Percentiles rank a stretch among this genome's conserved stretches.
These are phyloP conservation scores for Asteroscopus sphinx DNA, from an alignment of 2,888 invertebrate species.

Conservation along the genomic window DNA sequence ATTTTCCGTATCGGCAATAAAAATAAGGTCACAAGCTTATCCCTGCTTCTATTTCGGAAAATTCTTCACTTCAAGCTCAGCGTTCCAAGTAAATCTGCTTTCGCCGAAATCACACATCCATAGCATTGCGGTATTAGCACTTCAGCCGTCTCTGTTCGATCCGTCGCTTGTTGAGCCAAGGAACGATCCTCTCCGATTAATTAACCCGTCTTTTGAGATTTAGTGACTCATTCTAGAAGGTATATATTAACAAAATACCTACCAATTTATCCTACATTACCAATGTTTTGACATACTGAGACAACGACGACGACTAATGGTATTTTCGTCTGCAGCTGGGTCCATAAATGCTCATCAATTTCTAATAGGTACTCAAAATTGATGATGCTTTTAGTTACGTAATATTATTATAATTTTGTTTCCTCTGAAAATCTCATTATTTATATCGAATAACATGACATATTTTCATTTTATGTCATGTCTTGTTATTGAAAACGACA, in stretches of 20 bases:
- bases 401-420: background rate
- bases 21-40: too few relatives aligned
- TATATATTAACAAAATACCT: constrained; percentile 11
- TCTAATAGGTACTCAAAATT: constrained; percentile 15
- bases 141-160: constrained; percentile 39
- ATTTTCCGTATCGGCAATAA: too few relatives aligned
- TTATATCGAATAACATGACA: background rate
- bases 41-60: background rate
- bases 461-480: background rate
- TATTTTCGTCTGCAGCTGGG: constrained; percentile 8
- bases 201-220: constrained; percentile 37
- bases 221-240: constrained; percentile 14
- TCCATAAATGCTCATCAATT: constrained; percentile 9
- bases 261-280: constrained; percentile 19
- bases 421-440: constrained; percentile 2
- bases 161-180: constrained; percentile 25
- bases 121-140: constrained; percentile 19
- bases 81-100: constrained; percentile 14
- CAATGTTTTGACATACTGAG: constrained; percentile 28
- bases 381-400: constrained; percentile 9
- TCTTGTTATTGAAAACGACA: background rate
- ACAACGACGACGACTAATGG: background rate
- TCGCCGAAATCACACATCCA: constrained; percentile 16
- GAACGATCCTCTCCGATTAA: constrained; percentile 33
- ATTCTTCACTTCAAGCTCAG: background rate